A percentile compares a stretch with the other conserved stretches of the same genome.
These are phyloP conservation scores for Phylloscopus trochiloides DNA, from an alignment of 2,113 vertebrate genomes.

Conservation along the genomic window DNA sequence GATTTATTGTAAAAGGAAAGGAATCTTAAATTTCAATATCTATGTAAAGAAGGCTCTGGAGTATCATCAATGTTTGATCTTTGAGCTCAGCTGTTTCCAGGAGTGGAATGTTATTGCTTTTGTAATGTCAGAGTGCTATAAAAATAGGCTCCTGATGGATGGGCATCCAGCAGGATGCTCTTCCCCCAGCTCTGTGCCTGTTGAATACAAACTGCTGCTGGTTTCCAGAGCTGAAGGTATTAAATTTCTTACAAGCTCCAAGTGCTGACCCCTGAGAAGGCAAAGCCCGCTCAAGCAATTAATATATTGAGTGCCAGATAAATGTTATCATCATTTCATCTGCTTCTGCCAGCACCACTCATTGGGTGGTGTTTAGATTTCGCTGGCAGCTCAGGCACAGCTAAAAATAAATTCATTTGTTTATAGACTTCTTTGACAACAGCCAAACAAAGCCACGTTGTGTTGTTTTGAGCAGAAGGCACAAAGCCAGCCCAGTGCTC, in stretches of 20 bases:
- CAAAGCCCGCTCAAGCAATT: background rate
- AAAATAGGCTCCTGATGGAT: background rate
- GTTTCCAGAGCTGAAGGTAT: background rate
- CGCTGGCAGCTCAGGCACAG: background rate
- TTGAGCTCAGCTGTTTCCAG: background rate
- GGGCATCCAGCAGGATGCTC: background rate
- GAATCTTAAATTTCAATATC: background rate
- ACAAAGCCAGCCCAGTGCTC: background rate
- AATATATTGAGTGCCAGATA: background rate
- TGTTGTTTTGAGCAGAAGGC: background rate
- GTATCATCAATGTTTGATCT: background rate
- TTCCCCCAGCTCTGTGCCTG: background rate
- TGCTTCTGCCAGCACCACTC: background rate
- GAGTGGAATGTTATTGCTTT: background rate
- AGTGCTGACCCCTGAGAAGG: background rate
- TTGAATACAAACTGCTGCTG: background rate
- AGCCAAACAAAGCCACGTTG: background rate
- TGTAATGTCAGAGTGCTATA: background rate
- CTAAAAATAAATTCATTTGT: constrained; percentile 35
- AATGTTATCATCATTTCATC: background rate
- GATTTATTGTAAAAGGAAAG: constrained; percentile 4
- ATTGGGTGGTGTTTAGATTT: background rate
- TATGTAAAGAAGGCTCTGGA: constrained; percentile 8
- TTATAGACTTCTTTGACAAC: background rate
- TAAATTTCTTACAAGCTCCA: background rate